Conservation (phyloP, 2,888 invertebrate species). For the Brachyptera putata region DNA sequence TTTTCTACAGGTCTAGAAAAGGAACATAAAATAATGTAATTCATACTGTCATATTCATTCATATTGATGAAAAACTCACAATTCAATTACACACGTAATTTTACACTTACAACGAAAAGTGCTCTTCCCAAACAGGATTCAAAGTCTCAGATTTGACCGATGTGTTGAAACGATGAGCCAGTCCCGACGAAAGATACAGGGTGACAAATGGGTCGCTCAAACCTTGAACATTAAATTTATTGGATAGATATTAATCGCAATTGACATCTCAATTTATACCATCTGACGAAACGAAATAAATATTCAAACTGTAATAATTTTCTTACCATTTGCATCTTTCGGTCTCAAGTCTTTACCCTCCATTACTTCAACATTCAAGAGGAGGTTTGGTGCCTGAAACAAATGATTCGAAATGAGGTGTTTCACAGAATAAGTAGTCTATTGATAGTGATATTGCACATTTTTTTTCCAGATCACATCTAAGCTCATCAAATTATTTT, state of each 20-base stretch:
- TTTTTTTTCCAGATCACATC: too few species aligned
- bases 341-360: slow-evolving; percentile 81
- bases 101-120: slow-evolving; percentile 84
- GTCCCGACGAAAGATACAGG: slow-evolving; percentile 73
- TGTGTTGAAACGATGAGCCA: slow-evolving; percentile 78
- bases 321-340: slow-evolving; percentile 72
- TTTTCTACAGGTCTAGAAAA: slow-evolving; percentile 68
- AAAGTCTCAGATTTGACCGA: slow-evolving; percentile 88
- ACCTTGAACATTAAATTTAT: slow-evolving; percentile 47
- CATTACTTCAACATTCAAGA: slow-evolving; percentile 79
- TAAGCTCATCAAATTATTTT: too few species aligned
- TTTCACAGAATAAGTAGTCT: too few species aligned
- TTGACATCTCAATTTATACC: background rate
- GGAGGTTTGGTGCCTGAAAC: slow-evolving; percentile 66
- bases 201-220: slow-evolving; percentile 97
- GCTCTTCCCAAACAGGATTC: slow-evolving; percentile 94
- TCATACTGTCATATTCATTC: background rate
- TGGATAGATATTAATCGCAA: background rate
- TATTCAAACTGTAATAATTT: background rate
- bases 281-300: background rate
- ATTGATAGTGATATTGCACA: too few species aligned
- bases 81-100: background rate
- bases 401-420: too few species aligned
- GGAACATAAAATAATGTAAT: slow-evolving; percentile 23
- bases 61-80: background rate